A percentile compares a stretch with the other conserved stretches of the same genome.
Evolutionary conservation across 2,797 vertebrate species (phyloP).

Genomic region (Pachyuromys duprasi): DNA sequence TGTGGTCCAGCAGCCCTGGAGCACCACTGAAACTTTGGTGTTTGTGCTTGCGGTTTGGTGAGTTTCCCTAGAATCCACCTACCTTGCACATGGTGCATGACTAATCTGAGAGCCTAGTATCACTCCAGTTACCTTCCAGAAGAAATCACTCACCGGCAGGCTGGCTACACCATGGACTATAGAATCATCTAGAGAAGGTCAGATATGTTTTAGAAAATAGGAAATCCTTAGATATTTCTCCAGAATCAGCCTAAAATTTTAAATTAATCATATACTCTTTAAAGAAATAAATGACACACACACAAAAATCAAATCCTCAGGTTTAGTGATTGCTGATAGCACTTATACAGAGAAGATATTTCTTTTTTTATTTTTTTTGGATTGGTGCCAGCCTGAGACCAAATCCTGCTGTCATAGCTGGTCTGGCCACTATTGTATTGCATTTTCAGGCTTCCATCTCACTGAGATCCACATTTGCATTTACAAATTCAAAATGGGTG

Average conservation of each 20-base stretch:
- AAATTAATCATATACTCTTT: not conserved
- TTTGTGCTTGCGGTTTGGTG: not conserved
- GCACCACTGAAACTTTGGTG: not conserved
- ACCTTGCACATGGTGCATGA: rapidly evolving
- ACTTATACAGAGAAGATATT: not conserved
- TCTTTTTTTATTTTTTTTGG: not conserved
- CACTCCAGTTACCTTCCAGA: not conserved
- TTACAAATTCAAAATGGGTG: constrained; percentile 1
- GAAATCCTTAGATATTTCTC: not conserved
- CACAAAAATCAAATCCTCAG: not conserved
- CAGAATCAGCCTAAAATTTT: not conserved
- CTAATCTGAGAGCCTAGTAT: not conserved
- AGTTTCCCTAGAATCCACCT: not conserved
- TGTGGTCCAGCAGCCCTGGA: not conserved
- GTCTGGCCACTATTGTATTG: not conserved
- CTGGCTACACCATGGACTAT: not conserved
- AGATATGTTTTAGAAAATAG: not conserved
- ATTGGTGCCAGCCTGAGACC: not conserved
- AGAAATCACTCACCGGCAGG: not conserved
- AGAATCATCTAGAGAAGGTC: not conserved
- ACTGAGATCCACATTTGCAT: not conserved
- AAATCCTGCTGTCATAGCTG: not conserved
- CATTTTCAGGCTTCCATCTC: not conserved
- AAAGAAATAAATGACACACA: not conserved
- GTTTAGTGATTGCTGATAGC: not conserved